phyloP scores from a whole-genome alignment of 2,888 invertebrate genomes.

The Cataglyphis livida region DNA sequence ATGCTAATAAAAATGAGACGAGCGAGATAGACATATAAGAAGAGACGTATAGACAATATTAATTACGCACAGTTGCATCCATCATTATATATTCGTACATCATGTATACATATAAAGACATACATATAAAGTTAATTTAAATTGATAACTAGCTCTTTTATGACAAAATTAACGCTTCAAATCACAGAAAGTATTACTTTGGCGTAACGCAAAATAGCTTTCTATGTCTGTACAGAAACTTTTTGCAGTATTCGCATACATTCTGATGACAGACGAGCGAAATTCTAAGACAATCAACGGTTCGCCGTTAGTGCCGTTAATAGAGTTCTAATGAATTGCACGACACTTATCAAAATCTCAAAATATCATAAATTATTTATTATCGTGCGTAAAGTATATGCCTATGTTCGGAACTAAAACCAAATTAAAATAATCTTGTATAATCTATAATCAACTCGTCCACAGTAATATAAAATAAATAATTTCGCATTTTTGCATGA shows the following conservation, averaged over 20 bases:
- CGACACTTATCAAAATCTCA: background rate
- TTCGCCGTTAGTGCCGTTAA: background rate
- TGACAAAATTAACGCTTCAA: background rate
- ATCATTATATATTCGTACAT: background rate
- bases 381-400: background rate
- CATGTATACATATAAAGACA: background rate
- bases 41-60: background rate
- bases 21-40: too few species aligned
- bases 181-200: background rate
- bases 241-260: constrained; percentile 69
- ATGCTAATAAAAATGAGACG: background rate
- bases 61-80: background rate
- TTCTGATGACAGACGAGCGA: background rate
- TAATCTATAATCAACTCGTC: background rate
- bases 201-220: background rate
- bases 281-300: constrained; percentile 12
- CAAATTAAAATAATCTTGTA: background rate
- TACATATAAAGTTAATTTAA: background rate
- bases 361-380: background rate
- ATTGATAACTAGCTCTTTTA: background rate
- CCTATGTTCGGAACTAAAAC: background rate
- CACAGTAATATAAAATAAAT: background rate
- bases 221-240: constrained; percentile 51
- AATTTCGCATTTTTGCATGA: background rate
- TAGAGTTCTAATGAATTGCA: background rate